Evolutionary conservation across 2,888 invertebrate species (phyloP).

Genomic region (Caenorhabditis panamensis): DNA sequence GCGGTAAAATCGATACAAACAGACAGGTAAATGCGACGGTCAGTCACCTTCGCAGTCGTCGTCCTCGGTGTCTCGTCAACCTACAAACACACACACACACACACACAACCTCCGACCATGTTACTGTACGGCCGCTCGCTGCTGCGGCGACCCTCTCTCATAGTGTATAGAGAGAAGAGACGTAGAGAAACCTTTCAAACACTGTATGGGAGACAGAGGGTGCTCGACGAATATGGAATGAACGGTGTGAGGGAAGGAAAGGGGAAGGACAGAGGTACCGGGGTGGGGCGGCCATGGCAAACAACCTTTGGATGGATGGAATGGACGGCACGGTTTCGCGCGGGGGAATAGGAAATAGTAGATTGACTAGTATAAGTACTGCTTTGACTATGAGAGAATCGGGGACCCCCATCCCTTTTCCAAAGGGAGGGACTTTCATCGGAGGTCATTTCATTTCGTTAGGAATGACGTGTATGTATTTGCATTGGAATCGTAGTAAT

Average conservation of each 20-base stretch:
- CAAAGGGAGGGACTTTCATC: too few species aligned
- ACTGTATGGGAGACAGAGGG: not conserved
- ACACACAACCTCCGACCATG: slow-evolving; percentile 32
- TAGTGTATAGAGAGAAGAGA: slow-evolving; percentile 2
- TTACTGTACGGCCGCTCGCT: slow-evolving; percentile 48
- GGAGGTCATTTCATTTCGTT: too few species aligned
- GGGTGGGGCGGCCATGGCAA: not conserved
- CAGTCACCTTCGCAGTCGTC: too few species aligned
- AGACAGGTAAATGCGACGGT: not conserved
- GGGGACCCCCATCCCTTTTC: too few species aligned
- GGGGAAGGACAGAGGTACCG: not conserved
- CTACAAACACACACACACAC: slow-evolving; percentile 30
- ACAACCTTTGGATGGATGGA: not conserved
- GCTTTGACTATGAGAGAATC: too few species aligned
- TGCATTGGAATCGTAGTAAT: too few species aligned
- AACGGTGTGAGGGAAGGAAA: not conserved
- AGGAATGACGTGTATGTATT: too few species aligned
- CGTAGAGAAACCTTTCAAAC: not conserved
- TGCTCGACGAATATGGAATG: slow-evolving; percentile 1
- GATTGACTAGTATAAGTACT: too few species aligned
- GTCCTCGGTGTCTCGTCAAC: slow-evolving; percentile 4
- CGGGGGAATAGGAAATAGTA: too few species aligned
- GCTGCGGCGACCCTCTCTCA: slow-evolving; percentile 5
- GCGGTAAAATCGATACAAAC: slow-evolving; percentile 35
- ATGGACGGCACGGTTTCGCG: slow-evolving; percentile 19